These are phyloP conservation scores for Mayetiola destructor DNA, from an alignment of 2,888 invertebrate species.

Conservation along the genomic window DNA sequence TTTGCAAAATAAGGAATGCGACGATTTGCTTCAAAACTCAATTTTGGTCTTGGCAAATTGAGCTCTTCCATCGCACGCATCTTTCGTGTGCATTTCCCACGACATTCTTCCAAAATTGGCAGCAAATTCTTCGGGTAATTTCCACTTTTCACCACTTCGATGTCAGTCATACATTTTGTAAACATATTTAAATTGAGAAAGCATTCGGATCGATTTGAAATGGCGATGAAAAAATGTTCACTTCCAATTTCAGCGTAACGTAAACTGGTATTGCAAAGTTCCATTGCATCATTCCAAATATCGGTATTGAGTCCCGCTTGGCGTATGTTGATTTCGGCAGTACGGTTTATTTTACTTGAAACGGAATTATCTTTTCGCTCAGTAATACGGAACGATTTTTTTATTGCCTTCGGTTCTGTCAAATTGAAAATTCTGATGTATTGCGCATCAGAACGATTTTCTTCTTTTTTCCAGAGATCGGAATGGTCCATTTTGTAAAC, in stretches of 20 bases:
- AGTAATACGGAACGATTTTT: too few species aligned
- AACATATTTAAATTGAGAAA: not conserved
- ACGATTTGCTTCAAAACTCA: not conserved
- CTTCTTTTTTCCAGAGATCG: too few species aligned
- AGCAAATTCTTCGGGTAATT: not conserved
- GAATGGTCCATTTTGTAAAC: too few species aligned
- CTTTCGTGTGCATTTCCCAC: not conserved
- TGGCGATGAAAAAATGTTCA: not conserved
- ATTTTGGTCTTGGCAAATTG: not conserved
- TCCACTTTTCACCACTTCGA: not conserved
- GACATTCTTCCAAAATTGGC: not conserved
- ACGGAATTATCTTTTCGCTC: too few species aligned
- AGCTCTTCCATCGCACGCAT: not conserved
- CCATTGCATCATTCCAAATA: slow-evolving; percentile 4
- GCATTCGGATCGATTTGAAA: slow-evolving; percentile 3
- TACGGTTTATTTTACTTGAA: too few species aligned
- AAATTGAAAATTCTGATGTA: too few species aligned
- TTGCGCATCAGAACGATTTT: too few species aligned
- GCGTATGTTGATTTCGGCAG: too few species aligned
- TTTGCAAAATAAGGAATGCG: not conserved
- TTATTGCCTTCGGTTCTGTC: too few species aligned
- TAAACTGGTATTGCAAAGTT: not conserved
- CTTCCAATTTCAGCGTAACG: not conserved
- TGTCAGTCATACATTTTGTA: not conserved
- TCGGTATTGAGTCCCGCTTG: too few species aligned